Percentiles rank a stretch among this genome's conserved stretches.
Conservation (phyloP, 2,888 invertebrate species). For the Linyphia triangularis region DNA sequence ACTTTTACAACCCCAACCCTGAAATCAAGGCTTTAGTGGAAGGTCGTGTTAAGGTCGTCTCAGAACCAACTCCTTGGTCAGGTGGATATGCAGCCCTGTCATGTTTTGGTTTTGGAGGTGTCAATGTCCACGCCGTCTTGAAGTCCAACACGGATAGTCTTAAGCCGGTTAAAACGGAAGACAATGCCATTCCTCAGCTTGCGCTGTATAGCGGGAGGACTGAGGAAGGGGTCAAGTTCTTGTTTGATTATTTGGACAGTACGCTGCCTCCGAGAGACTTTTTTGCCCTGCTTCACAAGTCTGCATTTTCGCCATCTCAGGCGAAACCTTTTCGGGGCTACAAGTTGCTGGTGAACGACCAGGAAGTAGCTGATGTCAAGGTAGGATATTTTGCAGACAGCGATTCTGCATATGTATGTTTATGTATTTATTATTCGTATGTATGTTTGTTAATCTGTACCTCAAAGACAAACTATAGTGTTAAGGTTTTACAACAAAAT, state of each 20-base stretch:
- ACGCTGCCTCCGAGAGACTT: constrained; percentile 83
- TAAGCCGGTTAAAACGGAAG: constrained; percentile 3
- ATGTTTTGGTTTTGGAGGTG: constrained; percentile 99
- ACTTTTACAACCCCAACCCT: constrained; percentile 91
- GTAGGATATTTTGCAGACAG: constrained; percentile 29
- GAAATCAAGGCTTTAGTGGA: constrained; percentile 94
- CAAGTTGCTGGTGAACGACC: constrained; percentile 84
- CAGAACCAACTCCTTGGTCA: constrained; percentile 89
- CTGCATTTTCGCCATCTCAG: constrained; percentile 86
- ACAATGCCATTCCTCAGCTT: constrained; percentile 84
- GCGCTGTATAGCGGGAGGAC: constrained; percentile 92
- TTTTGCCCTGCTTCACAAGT: constrained; percentile 87
- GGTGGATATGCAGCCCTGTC: constrained; percentile 96
- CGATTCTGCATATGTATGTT: not conserved
- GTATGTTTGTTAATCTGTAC: too few relatives aligned
- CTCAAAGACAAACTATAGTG: too few relatives aligned
- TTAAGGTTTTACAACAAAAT: too few relatives aligned
- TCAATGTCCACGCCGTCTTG: constrained; percentile 94
- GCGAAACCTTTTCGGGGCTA: constrained; percentile 92
- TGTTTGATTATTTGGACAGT: constrained; percentile 83
- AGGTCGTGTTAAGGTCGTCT: constrained; percentile 94
- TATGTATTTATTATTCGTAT: not conserved
- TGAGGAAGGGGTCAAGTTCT: constrained; percentile 85
- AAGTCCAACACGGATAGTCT: constrained; percentile 86
- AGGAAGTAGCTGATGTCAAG: constrained; percentile 64